Base-by-base conservation (phyloP, 2,888 invertebrate species). In the Ganaspis brasiliensis region DNA sequence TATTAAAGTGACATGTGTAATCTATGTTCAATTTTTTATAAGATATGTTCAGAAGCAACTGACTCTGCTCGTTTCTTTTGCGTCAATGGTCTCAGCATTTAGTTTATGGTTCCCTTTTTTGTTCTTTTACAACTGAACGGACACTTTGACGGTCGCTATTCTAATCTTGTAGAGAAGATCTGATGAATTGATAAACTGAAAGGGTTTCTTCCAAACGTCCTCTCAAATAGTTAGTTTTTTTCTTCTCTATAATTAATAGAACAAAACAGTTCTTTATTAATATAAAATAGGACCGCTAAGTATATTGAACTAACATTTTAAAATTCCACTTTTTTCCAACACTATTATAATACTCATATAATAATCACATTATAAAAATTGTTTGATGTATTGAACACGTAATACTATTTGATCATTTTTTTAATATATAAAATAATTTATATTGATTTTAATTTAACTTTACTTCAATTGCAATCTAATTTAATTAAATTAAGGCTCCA, bases 41-140 rank as follows among this genome's bases (percentile, higher is more conserved):
- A 6, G 24, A n/a, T 14, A 26, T 26, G n/a, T 6, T n/a, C 57
- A 57, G 57, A n/a, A 57, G 57, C 31, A 57, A 26, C 26, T 26
- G 26, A n/a, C 24, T 57, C 14, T n/a, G 14, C 57, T 57, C n/a
- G 19, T 10, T 57, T 75, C 55, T 63, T 26, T 52, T 19, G 19
- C 56, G 31, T 26, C 21, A 67, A 72, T 31, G 45, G 40, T 21
- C 55, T 63, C 49, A 56, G 40, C 40, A 40, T 56, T 72, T 76
- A 56, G 56, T 49, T 56, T 56, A 76, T 72, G 59, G 45, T 35
- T 55, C 45, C 45, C 21, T 45, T 76, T 76, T 72, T 72, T 75
- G 61, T 61, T 55, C 52, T 19, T 49, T 31, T 72, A 35, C 72
- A 56, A 21, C 21, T 55, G 55, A 40, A 55, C 26, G 21, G 31